Base-by-base conservation (phyloP, 1,140 invertebrate species). In the Mamestra configurata region DNA sequence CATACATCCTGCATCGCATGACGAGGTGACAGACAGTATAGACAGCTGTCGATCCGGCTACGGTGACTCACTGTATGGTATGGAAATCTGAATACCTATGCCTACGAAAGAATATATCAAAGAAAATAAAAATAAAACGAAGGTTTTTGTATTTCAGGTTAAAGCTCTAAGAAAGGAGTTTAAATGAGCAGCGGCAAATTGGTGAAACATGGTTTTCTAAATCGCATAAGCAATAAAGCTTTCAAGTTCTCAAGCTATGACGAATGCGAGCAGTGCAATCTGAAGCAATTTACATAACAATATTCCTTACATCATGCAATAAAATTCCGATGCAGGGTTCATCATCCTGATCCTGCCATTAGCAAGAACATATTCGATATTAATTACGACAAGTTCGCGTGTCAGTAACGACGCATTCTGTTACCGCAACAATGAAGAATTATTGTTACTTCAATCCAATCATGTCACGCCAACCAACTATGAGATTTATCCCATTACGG, bases 401-500 rank as follows among this genome's bases (percentile, higher is more conserved):
- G 84, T 77, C 77, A 75, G 22, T 82, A 84, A 79, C 81, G 73
- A 82, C 77, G 71, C 71, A 80, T 61, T 70, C 71, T 78, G 57
- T 73, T 80, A 80, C 84, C 82, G 80, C 75, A 83, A 83, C 79
- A 84, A 82, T 82, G 77, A 79, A 59, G 77, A 80, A 79, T 79
- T n/a, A n/a, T n/a, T 51, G 24, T 71, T 64, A 72, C 78, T 79
- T 79, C 66, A 40, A 84, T 80, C 71, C 80, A 84, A 84, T 84
- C 79, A 79, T 75, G 61, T 79, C 79, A 79, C 79, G 79, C 83
- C 55, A 82, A 82, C 71, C 61, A 79, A 82, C 80, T 82, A 79
- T 84, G 83, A 82, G 83, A 84, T 77, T 79, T 80, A 84, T 81
- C 83, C 72, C 82, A 81, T 80, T 81, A 85, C 83, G 83, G 81